Percentiles rank a stretch among this genome's conserved stretches.
phyloP scores from a whole-genome alignment of 1,140 invertebrate genomes.

The Thaumatotibia leucotreta region DNA sequence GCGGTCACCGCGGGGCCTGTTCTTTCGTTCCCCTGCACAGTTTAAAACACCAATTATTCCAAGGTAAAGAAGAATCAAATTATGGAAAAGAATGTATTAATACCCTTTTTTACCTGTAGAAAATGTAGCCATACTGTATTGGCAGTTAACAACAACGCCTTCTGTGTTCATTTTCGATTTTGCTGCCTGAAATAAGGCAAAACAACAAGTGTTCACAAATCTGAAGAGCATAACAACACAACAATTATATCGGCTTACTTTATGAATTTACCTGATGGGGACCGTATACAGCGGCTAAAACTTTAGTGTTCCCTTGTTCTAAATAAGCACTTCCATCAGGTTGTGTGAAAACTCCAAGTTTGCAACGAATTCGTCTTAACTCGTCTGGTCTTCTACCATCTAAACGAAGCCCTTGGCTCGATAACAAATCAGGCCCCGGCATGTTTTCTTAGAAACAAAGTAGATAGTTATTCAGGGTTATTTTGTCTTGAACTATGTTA shows the following conservation, averaged over 20 bases:
- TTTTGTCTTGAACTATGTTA: not conserved
- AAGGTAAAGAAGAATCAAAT: not conserved
- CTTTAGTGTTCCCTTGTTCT: slow-evolving; percentile 97
- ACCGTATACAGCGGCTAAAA: slow-evolving; percentile 96
- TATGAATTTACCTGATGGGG: slow-evolving; percentile 91
- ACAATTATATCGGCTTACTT: not conserved
- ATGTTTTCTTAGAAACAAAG: slow-evolving; percentile 25
- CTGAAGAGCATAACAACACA: not conserved
- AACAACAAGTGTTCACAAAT: not conserved
- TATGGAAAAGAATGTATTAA: not conserved
- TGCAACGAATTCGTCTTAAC: slow-evolving; percentile 91
- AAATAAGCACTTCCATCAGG: slow-evolving; percentile 98
- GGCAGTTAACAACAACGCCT: slow-evolving; percentile 92
- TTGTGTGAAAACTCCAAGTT: slow-evolving; percentile 93
- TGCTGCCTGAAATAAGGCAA: slow-evolving; percentile 61
- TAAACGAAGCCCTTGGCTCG: slow-evolving; percentile 83
- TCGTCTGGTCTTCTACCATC: slow-evolving; percentile 94
- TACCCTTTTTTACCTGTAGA: slow-evolving; percentile 73
- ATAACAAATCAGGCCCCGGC: slow-evolving; percentile 61
- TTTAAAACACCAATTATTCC: not conserved
- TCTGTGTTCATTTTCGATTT: slow-evolving; percentile 82
- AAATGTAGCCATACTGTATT: slow-evolving; percentile 97
- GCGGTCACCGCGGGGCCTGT: slow-evolving; percentile 90
- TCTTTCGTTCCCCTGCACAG: slow-evolving; percentile 87
- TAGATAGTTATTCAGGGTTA: not conserved